phyloP scores from a whole-genome alignment of 2,797 vertebrate species.

The Lithobates pipiens region DNA sequence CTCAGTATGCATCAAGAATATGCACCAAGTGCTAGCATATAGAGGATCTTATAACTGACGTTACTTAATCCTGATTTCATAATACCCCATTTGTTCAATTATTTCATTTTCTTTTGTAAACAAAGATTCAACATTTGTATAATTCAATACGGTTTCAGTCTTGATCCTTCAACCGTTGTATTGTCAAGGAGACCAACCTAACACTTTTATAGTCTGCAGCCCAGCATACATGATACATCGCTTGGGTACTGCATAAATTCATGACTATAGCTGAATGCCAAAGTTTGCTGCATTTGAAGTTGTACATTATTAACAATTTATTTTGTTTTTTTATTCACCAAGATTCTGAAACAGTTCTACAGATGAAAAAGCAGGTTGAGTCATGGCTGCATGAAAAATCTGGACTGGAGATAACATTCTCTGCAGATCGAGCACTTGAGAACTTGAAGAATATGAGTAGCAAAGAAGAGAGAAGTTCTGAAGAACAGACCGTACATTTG shows the following conservation, averaged over 20 bases:
- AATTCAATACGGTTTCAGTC: no score
- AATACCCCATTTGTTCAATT: no score
- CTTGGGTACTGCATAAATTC: not conserved
- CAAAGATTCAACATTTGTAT: no score
- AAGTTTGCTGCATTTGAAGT: slow-evolving; percentile 10
- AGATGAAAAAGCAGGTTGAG: slow-evolving; percentile 68
- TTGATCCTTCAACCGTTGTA: no score
- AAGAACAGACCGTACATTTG: not conserved
- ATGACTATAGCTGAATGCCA: not conserved
- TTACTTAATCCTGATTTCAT: no score
- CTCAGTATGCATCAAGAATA: no score
- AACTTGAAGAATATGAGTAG: slow-evolving; percentile 62
- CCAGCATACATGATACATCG: not conserved
- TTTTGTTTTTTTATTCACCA: not conserved
- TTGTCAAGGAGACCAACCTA: no score
- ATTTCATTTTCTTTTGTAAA: no score
- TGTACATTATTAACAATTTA: not conserved
- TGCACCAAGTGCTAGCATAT: no score
- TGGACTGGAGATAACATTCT: slow-evolving; percentile 69
- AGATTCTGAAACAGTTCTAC: slow-evolving; percentile 62
- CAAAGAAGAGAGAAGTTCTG: slow-evolving; percentile 4
- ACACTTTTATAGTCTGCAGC: no score
- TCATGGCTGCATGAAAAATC: slow-evolving; percentile 69
- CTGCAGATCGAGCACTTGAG: slow-evolving; percentile 68
- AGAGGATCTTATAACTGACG: no score